These are phyloP conservation scores for Cryptosula pallasiana DNA, from an alignment of 2,888 invertebrate species.

Conservation along the genomic window DNA sequence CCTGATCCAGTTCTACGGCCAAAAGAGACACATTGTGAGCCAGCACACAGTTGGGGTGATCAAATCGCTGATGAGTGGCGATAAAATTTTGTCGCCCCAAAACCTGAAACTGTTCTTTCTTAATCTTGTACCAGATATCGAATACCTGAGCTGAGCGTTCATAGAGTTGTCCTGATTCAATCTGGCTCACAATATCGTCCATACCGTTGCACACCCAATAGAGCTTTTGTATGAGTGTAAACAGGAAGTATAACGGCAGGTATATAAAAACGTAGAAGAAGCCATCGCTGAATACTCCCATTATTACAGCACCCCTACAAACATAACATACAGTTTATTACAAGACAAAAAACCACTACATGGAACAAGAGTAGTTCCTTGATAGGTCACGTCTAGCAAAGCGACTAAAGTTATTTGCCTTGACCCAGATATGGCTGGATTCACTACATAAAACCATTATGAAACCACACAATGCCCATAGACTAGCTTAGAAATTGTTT, in stretches of 20 bases:
- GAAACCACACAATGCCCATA: too few species aligned
- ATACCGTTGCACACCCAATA: slow-evolving; percentile 20
- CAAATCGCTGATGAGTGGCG: slow-evolving; percentile 38
- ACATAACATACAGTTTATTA: too few species aligned
- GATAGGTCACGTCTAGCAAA: too few species aligned
- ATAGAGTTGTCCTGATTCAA: slow-evolving; percentile 10
- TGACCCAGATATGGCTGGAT: too few species aligned
- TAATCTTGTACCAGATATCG: background rate
- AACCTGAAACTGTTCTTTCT: slow-evolving; percentile 3
- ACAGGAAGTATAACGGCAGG: background rate
- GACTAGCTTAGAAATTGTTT: too few species aligned
- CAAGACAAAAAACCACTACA: too few species aligned
- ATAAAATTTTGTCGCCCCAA: slow-evolving; percentile 33
- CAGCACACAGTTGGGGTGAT: slow-evolving; percentile 40
- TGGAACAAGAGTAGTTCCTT: too few species aligned
- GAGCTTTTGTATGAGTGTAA: background rate
- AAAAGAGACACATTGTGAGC: slow-evolving; percentile 39
- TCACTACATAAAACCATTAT: too few species aligned
- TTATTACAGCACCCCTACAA: too few species aligned
- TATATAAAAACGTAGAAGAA: slow-evolving; percentile 14
- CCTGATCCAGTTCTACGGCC: slow-evolving; percentile 40
- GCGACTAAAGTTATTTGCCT: too few species aligned
- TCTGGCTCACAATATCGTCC: slow-evolving; percentile 13
- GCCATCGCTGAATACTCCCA: background rate
- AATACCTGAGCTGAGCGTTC: slow-evolving; percentile 13